Evolutionary conservation across 2,113 vertebrate genomes (phyloP).

Genomic region (Misgurnus anguillicaudatus): DNA sequence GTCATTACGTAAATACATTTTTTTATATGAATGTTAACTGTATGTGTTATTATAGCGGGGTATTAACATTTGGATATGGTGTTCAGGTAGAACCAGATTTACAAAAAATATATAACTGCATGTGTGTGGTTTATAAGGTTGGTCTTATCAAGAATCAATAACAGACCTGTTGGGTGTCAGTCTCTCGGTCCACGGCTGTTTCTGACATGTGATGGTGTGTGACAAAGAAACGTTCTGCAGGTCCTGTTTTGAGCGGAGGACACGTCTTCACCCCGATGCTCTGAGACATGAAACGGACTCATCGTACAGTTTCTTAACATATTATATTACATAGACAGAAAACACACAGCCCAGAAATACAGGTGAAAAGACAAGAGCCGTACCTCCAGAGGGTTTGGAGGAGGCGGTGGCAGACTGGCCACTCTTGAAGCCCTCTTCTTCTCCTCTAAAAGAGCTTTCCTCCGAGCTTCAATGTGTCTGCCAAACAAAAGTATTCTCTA

Average conservation of each 20-base stretch:
- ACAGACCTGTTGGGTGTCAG: slow-evolving; percentile 73
- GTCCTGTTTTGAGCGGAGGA: slow-evolving; percentile 65
- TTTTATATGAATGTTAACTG: too few relatives aligned
- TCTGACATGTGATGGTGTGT: slow-evolving; percentile 81
- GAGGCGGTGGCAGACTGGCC: slow-evolving; percentile 81
- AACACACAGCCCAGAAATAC: too few relatives aligned
- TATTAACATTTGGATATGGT: too few relatives aligned
- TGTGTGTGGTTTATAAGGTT: too few relatives aligned
- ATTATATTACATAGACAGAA: background rate
- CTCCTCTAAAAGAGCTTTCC: slow-evolving; percentile 82
- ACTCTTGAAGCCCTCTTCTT: slow-evolving; percentile 85
- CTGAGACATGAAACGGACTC: slow-evolving; percentile 60
- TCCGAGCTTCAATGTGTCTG: slow-evolving; percentile 81
- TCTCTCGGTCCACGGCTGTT: slow-evolving; percentile 77
- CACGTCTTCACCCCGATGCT: slow-evolving; percentile 71
- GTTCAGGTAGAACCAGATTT: too few relatives aligned
- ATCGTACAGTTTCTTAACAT: background rate
- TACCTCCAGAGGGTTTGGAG: slow-evolving; percentile 80
- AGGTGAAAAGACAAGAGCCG: background rate
- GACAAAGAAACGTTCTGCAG: slow-evolving; percentile 74
- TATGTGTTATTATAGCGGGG: too few relatives aligned
- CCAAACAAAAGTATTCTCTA: background rate
- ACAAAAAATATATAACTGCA: too few relatives aligned
- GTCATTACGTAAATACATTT: too few relatives aligned
- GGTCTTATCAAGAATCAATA: too few relatives aligned